Conservation (phyloP, 1,140 invertebrate species). For the Diabrotica undecimpunctata region DNA sequence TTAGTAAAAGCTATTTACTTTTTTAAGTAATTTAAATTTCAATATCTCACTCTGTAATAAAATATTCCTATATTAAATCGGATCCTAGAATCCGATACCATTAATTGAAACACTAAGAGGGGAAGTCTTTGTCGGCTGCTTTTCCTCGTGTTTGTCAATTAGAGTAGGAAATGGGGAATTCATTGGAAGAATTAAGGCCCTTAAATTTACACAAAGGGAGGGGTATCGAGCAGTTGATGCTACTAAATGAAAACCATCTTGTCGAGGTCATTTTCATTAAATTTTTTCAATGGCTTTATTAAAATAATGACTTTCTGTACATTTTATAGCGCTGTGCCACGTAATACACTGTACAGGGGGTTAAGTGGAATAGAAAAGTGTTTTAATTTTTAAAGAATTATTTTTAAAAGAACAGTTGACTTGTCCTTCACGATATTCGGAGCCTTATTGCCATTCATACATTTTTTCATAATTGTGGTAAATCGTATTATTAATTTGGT, state of each 20-base stretch:
- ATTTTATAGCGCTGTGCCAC: too few relatives aligned
- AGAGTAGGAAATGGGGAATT: conserved; percentile 17
- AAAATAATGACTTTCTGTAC: not conserved
- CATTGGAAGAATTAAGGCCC: conserved; percentile 17
- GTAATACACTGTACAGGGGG: too few relatives aligned
- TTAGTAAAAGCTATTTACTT: too few relatives aligned
- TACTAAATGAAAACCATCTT: conserved; percentile 20
- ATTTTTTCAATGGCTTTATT: not conserved
- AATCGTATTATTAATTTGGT: too few relatives aligned
- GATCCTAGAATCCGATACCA: conserved; percentile 1
- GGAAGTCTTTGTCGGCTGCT: not conserved
- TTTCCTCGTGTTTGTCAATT: conserved; percentile 18
- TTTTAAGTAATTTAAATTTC: too few relatives aligned
- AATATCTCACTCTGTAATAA: not conserved
- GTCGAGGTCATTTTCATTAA: conserved; percentile 25
- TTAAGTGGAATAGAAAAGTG: too few relatives aligned
- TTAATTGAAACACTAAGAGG: not conserved
- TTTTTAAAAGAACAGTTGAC: too few relatives aligned
- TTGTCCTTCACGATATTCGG: too few relatives aligned
- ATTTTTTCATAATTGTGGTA: too few relatives aligned
- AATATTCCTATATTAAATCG: not conserved
- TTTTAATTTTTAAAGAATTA: too few relatives aligned
- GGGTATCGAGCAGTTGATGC: conserved; percentile 6
- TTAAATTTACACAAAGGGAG: conserved; percentile 16
- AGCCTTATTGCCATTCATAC: too few relatives aligned